Evolutionary conservation across 2,797 vertebrate species (phyloP), one percentile per base, ranked within the genome.

Genomic region (Sebastes itinus): DNA sequence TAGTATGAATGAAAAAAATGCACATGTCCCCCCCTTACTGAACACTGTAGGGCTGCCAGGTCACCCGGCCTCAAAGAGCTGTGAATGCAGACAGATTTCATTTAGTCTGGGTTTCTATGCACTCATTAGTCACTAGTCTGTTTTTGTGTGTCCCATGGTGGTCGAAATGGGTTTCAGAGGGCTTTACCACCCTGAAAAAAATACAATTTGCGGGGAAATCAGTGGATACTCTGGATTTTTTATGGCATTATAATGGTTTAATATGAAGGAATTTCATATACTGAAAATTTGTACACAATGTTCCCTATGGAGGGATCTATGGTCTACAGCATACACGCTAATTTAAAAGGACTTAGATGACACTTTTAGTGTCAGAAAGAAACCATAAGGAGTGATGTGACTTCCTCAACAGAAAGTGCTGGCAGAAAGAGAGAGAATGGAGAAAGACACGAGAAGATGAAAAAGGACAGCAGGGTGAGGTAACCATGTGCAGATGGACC

Each of bases 401-500:
- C 77, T 87, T 90, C 87, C 86, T 91, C 73, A 70, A 38, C 20
- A 74, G 61, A 81, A 33, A 55, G 70, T 4, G 5, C 25, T 35
- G 61, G 81, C 61, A 77, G 42, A 77, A 28, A 64, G 65, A 82
- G 58, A 85, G 58, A 85, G 65, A 83, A 83, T 22, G 49, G 56
- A 79, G 56, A 79, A 71, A 90, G 77, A 88, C 65, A 83, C 72
- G 38, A 82, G 72, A 83, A 76, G 82, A 92, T 80, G 83, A 93
- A 90, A 84, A 84, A 90, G 82, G 82, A 58, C 82, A 87, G 74
- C 35, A 81, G 88, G 82, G 83, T 89, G 86, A 90, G 86, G 89
- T 94, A 94, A 95, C 91, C 83, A 93, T 85, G 82, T 83, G 79
- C 93, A 95, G 92, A 93, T 94, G 92, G 87, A 88, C 75, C 49